Conservation (phyloP, 2,888 invertebrate genomes). For the Sminthurides aquaticus region DNA sequence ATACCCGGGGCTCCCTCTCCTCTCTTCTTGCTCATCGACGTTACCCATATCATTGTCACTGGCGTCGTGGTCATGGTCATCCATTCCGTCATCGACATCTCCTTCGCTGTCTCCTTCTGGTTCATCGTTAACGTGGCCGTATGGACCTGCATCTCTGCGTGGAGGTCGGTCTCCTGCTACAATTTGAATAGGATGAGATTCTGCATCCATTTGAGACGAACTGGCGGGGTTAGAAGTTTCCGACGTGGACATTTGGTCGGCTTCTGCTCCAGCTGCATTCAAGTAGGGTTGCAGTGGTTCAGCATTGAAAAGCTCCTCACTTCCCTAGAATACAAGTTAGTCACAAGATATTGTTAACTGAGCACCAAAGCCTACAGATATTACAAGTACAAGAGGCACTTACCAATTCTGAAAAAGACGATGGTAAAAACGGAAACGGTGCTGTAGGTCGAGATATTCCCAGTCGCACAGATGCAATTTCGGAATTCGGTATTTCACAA, state of each 20-base stretch:
- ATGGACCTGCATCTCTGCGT: conserved; percentile 20
- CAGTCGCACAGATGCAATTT: conserved; percentile 88
- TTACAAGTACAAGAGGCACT: too few relatives aligned
- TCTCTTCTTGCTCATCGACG: conserved; percentile 52
- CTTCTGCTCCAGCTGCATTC: conserved; percentile 39
- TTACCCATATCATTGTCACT: conserved; percentile 52
- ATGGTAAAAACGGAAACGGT: conserved; percentile 65
- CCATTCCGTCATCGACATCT: conserved; percentile 38
- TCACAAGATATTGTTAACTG: neutral
- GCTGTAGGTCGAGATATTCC: conserved; percentile 93
- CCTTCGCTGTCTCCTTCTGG: conserved; percentile 31
- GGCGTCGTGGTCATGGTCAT: conserved; percentile 31
- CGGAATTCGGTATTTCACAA: conserved; percentile 89
- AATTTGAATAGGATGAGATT: conserved; percentile 34
- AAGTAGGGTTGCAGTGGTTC: conserved; percentile 75
- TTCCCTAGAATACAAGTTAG: conserved; percentile 54
- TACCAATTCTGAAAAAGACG: conserved; percentile 44
- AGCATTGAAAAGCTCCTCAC: conserved; percentile 87
- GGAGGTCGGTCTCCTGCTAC: conserved; percentile 21
- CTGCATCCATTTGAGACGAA: conserved; percentile 25
- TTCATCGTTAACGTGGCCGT: conserved; percentile 28
- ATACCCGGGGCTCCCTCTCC: conserved; percentile 49
- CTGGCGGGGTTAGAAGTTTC: conserved; percentile 22
- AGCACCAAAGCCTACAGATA: neutral
- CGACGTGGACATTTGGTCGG: conserved; percentile 22